phyloP scores from a whole-genome alignment of 2,888 invertebrate genomes.

The Lithosia quadra region DNA sequence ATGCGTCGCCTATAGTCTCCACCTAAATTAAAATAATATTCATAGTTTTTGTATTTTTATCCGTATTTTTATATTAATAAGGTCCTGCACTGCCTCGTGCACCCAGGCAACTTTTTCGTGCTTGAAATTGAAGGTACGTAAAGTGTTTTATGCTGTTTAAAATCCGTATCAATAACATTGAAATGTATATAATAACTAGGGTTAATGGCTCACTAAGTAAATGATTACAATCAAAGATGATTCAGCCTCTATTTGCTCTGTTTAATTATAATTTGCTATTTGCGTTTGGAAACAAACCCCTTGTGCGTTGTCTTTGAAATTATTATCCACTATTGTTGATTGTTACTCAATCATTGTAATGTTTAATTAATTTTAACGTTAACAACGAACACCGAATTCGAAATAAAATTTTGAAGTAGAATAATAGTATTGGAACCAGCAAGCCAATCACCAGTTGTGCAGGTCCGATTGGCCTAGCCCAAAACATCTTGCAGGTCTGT shows the following conservation, averaged over 20 bases:
- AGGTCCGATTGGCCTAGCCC: too few relatives aligned
- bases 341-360: not conserved
- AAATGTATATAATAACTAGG: not conserved
- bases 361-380: not conserved
- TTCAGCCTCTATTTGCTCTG: not conserved
- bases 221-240: not conserved
- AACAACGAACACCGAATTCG: not conserved
- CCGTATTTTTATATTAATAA: not conserved
- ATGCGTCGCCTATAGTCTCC: slow-evolving; percentile 98
- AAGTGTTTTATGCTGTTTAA: too few relatives aligned
- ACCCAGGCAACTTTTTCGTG: too few relatives aligned
- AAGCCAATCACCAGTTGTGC: too few relatives aligned
- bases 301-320: not conserved
- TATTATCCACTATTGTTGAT: not conserved
- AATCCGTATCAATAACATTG: too few relatives aligned
- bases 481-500: too few relatives aligned
- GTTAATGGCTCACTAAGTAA: not conserved
- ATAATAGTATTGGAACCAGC: too few relatives aligned
- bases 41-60: not conserved
- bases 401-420: not conserved
- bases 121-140: too few relatives aligned
- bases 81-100: too few relatives aligned
- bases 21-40: slow-evolving; percentile 85
- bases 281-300: not conserved
- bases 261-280: slow-evolving; percentile 2